phyloP scores from a whole-genome alignment of 2,113 vertebrate genomes.

The Indicator indicator region DNA sequence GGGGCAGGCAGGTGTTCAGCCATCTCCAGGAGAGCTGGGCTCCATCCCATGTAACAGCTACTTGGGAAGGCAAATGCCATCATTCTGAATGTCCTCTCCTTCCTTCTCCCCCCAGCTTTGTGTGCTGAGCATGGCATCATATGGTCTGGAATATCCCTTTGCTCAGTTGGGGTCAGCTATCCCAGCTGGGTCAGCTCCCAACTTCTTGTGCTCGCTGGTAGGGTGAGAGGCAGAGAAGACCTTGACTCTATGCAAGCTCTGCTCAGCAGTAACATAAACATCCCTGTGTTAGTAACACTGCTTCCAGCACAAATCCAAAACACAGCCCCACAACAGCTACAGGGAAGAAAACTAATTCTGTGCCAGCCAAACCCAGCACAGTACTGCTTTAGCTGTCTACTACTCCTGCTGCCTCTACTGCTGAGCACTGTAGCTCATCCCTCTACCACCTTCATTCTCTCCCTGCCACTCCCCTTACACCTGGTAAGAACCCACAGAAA shows the following conservation, averaged over 20 bases:
- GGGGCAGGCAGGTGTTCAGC: neutral
- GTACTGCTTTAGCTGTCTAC: neutral
- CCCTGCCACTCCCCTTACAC: neutral
- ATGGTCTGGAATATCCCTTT: neutral
- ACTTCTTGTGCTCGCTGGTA: fast-evolving
- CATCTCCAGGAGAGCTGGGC: neutral
- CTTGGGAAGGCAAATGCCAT: neutral
- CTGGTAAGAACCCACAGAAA: neutral
- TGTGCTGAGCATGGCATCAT: neutral
- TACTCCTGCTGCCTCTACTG: fast-evolving
- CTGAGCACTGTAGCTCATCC: neutral
- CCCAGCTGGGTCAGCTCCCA: neutral
- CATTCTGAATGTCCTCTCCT: fast-evolving
- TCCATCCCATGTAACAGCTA: fast-evolving
- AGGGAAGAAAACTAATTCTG: too few relatives aligned
- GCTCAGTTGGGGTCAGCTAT: neutral
- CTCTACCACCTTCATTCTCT: neutral
- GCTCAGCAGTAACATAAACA: neutral
- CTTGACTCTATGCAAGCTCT: neutral
- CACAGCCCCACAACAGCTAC: neutral
- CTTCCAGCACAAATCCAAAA: neutral
- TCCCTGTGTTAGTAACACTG: neutral
- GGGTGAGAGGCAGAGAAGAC: neutral
- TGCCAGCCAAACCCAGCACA: neutral
- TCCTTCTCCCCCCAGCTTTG: neutral